These are phyloP conservation scores for Leptocoma aspasia DNA, from an alignment of 2,113 vertebrate species.

Conservation along the genomic window DNA sequence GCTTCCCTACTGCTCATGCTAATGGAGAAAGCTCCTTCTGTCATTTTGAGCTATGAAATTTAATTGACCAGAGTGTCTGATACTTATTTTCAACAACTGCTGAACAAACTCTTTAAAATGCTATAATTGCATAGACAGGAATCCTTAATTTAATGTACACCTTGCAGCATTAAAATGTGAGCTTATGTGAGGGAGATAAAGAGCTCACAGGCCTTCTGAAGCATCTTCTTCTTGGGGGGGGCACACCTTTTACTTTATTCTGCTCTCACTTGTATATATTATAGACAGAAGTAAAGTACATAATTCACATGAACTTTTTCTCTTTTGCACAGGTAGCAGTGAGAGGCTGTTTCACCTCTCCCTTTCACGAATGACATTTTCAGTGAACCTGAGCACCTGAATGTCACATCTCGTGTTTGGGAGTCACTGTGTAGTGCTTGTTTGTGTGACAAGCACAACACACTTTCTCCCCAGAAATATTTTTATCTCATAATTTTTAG, in stretches of 20 bases:
- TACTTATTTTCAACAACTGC: constrained; percentile 55
- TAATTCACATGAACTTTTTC: not conserved
- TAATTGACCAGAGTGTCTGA: constrained; percentile 29
- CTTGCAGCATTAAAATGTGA: constrained; percentile 4
- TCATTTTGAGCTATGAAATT: constrained; percentile 4
- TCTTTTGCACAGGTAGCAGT: not conserved
- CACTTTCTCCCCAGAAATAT: not conserved
- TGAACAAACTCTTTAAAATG: constrained; percentile 51
- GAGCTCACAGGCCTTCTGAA: not conserved
- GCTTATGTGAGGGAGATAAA: not conserved
- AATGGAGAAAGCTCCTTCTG: constrained; percentile 22
- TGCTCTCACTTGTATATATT: not conserved
- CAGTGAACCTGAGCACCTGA: not conserved
- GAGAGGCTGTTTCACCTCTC: not conserved
- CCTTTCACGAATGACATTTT: not conserved
- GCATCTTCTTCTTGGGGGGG: not conserved
- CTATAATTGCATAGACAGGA: constrained; percentile 6
- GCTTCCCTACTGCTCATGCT: not conserved
- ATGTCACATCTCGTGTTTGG: not conserved
- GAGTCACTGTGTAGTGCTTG: not conserved
- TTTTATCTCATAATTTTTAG: not conserved
- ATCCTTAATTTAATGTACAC: not conserved
- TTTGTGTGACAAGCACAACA: not conserved
- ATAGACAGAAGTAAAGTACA: not conserved
- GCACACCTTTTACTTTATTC: not conserved